Evolutionary conservation across 2,113 vertebrate genomes (phyloP).

Genomic region (Pterocles orientalis): DNA sequence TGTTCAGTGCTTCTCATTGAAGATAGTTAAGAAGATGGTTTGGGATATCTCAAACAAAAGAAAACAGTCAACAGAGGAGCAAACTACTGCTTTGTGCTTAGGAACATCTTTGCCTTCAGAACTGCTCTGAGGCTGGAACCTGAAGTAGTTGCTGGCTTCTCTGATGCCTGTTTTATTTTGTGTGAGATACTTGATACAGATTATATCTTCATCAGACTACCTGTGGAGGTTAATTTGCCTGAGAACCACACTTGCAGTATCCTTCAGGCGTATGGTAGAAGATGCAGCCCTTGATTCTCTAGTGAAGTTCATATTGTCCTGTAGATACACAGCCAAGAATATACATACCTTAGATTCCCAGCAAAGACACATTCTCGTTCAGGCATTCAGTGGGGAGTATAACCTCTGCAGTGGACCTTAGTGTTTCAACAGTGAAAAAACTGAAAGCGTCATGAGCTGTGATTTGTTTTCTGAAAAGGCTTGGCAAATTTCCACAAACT

Average conservation of each 20-base stretch:
- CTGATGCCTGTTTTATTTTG: neutral
- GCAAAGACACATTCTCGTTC: neutral
- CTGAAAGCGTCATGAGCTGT: neutral
- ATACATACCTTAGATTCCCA: neutral
- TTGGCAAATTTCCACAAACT: conserved; percentile 15
- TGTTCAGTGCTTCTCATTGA: neutral
- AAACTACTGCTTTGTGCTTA: neutral
- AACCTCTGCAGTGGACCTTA: neutral
- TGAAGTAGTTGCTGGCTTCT: neutral
- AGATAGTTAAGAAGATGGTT: neutral
- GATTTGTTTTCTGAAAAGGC: neutral
- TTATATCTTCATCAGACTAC: neutral
- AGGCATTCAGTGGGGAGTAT: neutral
- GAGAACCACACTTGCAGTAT: neutral
- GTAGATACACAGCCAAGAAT: neutral
- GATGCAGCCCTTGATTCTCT: neutral
- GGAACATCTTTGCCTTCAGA: neutral
- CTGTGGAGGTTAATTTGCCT: neutral
- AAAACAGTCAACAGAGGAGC: neutral
- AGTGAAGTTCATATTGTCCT: neutral
- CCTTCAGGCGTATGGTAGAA: neutral
- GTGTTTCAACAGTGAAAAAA: neutral
- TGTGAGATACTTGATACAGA: neutral
- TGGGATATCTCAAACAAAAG: neutral
- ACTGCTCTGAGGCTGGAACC: neutral